These are phyloP conservation scores for Eudorcas thomsonii DNA, from an alignment of 2,113 vertebrate genomes.

Conservation along the genomic window DNA sequence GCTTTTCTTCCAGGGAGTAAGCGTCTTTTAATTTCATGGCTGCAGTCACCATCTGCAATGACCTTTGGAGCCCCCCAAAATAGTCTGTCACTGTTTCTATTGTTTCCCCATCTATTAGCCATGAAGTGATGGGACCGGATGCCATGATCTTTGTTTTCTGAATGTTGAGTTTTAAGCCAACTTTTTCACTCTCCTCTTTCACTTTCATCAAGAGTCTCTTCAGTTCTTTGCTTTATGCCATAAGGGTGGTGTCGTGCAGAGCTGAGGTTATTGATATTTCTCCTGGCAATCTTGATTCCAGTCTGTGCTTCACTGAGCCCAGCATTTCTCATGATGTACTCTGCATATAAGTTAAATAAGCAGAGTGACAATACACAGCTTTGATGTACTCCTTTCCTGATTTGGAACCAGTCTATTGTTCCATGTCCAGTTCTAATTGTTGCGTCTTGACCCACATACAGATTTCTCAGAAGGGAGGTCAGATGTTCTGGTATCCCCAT, in stretches of 20 bases:
- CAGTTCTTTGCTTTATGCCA: neutral
- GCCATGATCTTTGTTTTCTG: neutral
- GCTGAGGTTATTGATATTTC: neutral
- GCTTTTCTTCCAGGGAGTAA: neutral
- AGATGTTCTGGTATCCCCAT: neutral
- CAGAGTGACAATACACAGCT: neutral
- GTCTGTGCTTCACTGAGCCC: neutral
- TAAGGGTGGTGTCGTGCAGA: neutral
- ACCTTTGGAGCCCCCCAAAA: neutral
- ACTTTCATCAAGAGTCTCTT: neutral
- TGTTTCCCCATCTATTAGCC: neutral
- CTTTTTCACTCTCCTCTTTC: neutral
- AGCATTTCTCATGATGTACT: neutral
- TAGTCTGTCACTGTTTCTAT: neutral
- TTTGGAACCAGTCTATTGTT: neutral
- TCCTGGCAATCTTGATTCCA: neutral
- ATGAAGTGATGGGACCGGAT: neutral
- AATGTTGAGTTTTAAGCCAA: neutral
- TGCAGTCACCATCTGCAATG: neutral
- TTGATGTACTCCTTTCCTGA: neutral
- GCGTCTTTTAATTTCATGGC: neutral
- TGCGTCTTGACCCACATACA: neutral
- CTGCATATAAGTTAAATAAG: neutral
- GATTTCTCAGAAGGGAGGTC: neutral
- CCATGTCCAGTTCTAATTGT: neutral